phyloP scores from a whole-genome alignment of 2,113 vertebrate genomes.

The Mesitornis unicolor region DNA sequence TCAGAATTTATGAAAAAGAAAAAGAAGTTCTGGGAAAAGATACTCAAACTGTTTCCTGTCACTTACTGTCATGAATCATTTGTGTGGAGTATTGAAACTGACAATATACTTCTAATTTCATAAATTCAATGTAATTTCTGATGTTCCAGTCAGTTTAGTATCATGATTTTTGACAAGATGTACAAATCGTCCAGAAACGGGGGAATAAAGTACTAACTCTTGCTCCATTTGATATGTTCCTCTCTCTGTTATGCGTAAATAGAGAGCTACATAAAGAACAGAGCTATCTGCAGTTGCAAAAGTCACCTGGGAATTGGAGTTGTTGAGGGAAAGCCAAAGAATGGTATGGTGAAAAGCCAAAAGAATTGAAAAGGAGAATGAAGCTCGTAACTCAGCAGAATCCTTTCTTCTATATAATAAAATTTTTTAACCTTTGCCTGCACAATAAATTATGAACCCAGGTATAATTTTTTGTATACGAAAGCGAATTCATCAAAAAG shows the following conservation, averaged over 20 bases:
- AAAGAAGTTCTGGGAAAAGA: background rate
- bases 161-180: background rate
- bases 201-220: background rate
- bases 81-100: background rate
- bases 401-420: background rate
- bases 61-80: background rate
- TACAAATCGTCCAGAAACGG: background rate
- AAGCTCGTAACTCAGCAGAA: background rate
- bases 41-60: background rate
- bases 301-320: background rate
- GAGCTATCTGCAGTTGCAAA: background rate
- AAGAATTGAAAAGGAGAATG: background rate
- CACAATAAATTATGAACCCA: background rate
- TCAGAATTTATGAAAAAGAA: background rate
- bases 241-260: background rate
- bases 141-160: background rate
- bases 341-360: background rate
- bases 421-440: background rate
- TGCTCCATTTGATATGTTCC: background rate
- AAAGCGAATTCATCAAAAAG: background rate
- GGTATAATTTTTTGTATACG: background rate
- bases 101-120: background rate
- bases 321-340: background rate
- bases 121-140: background rate
- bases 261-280: background rate